phyloP scores from a whole-genome alignment of 2,888 invertebrate species.

The Drosophila hawaiiensis region DNA sequence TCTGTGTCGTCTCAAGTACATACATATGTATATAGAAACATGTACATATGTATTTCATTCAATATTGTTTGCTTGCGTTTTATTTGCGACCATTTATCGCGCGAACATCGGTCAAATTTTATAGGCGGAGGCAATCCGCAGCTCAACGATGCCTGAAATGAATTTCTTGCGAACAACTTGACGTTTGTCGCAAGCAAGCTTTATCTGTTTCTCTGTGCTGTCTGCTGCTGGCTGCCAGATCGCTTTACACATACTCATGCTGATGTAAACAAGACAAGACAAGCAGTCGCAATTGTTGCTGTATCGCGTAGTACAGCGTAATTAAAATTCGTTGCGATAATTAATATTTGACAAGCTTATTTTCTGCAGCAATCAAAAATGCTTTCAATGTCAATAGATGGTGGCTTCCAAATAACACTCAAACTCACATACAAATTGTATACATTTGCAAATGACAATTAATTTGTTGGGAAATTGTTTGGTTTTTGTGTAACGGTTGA shows the following conservation, averaged over 20 bases:
- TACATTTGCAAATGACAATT: conserved; percentile 15
- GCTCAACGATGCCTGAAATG: conserved; percentile 72
- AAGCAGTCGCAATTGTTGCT: conserved; percentile 44
- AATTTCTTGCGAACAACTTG: conserved; percentile 58
- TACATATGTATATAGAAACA: not conserved
- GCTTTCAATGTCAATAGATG: conserved; percentile 62
- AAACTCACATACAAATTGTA: not conserved
- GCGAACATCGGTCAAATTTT: conserved; percentile 62
- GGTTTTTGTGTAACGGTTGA: conserved; percentile 10
- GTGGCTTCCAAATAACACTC: conserved; percentile 13
- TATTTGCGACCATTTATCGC: conserved; percentile 59
- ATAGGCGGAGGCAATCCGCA: conserved; percentile 57
- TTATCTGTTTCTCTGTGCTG: conserved; percentile 47
- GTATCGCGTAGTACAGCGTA: conserved; percentile 52
- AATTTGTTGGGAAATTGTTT: not conserved
- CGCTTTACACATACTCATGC: conserved; percentile 43
- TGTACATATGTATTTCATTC: conserved; percentile 13
- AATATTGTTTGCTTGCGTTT: conserved; percentile 41
- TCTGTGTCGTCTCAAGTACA: conserved; percentile 27
- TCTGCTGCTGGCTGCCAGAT: conserved; percentile 38
- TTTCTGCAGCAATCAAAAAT: conserved; percentile 67
- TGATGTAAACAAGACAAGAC: conserved; percentile 14
- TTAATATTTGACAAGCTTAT: conserved; percentile 75
- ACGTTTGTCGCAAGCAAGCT: conserved; percentile 28
- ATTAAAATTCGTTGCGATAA: conserved; percentile 77